phyloP scores from a whole-genome alignment of 2,888 invertebrate genomes.

The Isotomurus palustris region DNA sequence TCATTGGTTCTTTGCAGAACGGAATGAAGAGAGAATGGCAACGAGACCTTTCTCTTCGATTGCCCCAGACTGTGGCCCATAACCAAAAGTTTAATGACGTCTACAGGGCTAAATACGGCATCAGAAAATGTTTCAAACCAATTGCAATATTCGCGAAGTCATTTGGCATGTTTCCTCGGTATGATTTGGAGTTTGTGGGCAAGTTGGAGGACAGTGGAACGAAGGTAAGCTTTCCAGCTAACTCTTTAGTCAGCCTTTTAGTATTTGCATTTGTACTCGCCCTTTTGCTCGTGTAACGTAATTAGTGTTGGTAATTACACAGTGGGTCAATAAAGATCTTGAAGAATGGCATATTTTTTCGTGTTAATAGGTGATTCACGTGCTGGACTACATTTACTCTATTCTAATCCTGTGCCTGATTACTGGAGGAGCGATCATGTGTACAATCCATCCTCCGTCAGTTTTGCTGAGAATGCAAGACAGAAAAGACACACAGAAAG shows the following conservation, averaged over 20 bases:
- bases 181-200: conserved; percentile 29
- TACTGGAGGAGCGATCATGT: conserved; percentile 31
- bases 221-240: conserved; percentile 2
- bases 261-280: too few relatives aligned
- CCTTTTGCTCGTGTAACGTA: too few relatives aligned
- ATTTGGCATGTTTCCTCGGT: conserved; percentile 42
- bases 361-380: conserved; percentile 24
- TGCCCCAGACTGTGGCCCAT: too few relatives aligned
- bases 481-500: neutral
- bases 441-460: conserved; percentile 13
- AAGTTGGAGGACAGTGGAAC: conserved; percentile 6
- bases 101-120: too few relatives aligned
- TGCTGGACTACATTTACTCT: conserved; percentile 39
- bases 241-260: too few relatives aligned
- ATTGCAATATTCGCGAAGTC: conserved; percentile 35
- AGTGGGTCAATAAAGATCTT: too few relatives aligned
- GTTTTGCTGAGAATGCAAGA: conserved; percentile 12
- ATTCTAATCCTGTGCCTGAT: conserved; percentile 23
- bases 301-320: too few relatives aligned
- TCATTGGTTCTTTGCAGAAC: too few relatives aligned
- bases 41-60: too few relatives aligned
- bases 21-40: too few relatives aligned
- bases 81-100: too few relatives aligned
- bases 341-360: too few relatives aligned
- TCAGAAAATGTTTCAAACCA: conserved; percentile 35